These are phyloP conservation scores for Ailuropoda melanoleuca DNA, from an alignment of 2,113 vertebrate species.

Conservation along the genomic window DNA sequence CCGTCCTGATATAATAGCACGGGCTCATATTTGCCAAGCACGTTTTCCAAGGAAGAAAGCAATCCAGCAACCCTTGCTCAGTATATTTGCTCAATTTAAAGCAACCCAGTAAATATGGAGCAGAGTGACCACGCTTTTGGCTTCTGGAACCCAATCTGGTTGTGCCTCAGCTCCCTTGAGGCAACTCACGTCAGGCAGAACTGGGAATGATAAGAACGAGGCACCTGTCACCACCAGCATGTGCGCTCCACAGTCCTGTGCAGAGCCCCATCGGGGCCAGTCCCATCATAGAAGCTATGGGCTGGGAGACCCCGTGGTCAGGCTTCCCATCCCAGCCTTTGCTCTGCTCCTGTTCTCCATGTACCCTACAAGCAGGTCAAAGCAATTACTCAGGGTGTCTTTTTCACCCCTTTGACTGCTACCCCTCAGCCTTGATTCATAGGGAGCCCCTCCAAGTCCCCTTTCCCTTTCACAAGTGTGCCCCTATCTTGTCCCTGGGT, in stretches of 20 bases:
- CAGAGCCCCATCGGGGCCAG: accelerated
- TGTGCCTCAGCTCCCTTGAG: neutral
- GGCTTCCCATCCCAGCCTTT: neutral
- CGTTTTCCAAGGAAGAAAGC: neutral
- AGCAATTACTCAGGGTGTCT: accelerated
- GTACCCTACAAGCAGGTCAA: neutral
- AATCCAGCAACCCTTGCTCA: neutral
- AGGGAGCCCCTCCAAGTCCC: neutral
- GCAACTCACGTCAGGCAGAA: accelerated
- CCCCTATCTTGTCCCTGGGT: too few species aligned
- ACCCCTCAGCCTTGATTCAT: neutral
- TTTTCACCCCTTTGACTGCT: accelerated
- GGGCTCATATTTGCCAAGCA: accelerated
- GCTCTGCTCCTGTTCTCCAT: accelerated
- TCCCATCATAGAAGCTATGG: accelerated
- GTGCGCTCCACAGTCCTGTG: accelerated
- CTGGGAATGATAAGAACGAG: too few species aligned
- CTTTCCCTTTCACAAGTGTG: accelerated
- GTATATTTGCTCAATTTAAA: neutral
- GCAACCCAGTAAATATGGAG: neutral
- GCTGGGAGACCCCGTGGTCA: accelerated
- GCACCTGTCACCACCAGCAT: accelerated
- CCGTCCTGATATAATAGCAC: neutral
- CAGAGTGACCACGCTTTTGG: accelerated
- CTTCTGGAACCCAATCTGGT: neutral